Evolutionary conservation across 2,888 invertebrate species (phyloP), one percentile per base, ranked within the genome.

Genomic region (Drosophila niveifrons): DNA sequence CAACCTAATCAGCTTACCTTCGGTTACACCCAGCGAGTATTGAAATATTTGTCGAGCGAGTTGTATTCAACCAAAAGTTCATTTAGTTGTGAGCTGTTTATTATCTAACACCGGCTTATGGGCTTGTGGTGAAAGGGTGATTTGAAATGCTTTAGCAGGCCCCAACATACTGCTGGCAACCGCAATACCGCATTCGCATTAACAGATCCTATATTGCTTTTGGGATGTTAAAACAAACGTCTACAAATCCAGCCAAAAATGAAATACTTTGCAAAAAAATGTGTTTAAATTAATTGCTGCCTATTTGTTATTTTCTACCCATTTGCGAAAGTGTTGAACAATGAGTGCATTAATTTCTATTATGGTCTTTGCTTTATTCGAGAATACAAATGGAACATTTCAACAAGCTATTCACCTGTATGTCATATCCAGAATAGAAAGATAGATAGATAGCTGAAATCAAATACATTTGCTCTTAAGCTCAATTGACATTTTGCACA

Each of bases 401-500:
- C 23, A 23, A 6, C 23, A 23, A 23, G 23, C 23, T 23, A 23
- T 23, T 23, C 23, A 23, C 23, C 23, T 23, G 23, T 23, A 23
- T 23, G 23, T 23, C 23, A 23, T 23, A 23, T 23, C 23, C 23
- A 23, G 23, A 23, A 6, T 23, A 23, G 23, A 23, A n/a, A n/a
- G n/a, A n/a, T n/a, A n/a, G n/a, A n/a, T n/a, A n/a, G n/a, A n/a
- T n/a, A n/a, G n/a, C n/a, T n/a, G 59, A 87, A 84, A 84, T 89
- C 85, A 89, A 84, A 87, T 81, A 83, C 88, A 81, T 83, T 84
- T 75, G 81, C 74, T 74, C 80, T 72, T 72, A 83, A 84, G 86
- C 75, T 76, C 87, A 84, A 84, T 84, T 84, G 89, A 88, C 87
- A 84, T 83, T 86, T 82, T 77, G 65, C 89, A 88, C 87, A 83